Evolutionary conservation across 2,113 vertebrate genomes (phyloP).

Genomic region (Sander vitreus): DNA sequence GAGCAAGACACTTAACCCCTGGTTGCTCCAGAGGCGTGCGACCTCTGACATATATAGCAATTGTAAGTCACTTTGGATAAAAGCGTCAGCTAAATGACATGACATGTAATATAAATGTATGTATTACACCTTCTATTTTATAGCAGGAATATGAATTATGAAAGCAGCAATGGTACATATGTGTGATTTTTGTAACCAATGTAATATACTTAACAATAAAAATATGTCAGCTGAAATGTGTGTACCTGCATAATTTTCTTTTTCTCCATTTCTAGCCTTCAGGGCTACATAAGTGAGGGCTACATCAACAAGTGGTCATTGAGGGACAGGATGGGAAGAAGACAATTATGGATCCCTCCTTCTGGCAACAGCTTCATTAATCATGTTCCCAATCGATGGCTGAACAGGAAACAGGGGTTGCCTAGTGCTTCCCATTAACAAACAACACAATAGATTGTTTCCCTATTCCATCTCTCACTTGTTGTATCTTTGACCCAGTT

Average conservation of each 20-base stretch:
- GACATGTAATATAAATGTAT: no score
- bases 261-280: not conserved
- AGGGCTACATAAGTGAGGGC: not conserved
- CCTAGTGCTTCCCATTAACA: conserved; percentile 45
- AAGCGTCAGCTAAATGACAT: no score
- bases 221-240: not conserved
- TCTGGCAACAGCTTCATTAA: conserved; percentile 74
- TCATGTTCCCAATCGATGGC: conserved; percentile 65
- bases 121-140: no score
- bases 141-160: no score
- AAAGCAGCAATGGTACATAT: no score
- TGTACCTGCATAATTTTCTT: not conserved
- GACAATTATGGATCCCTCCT: conserved; percentile 59
- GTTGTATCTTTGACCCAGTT: conserved; percentile 57
- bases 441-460: conserved; percentile 63
- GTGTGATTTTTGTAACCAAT: not conserved
- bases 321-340: conserved; percentile 49
- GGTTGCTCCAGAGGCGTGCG: no score
- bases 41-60: no score
- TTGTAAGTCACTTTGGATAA: no score
- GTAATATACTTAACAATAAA: not conserved
- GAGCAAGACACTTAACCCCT: no score
- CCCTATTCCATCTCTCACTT: conserved; percentile 35
- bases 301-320: conserved; percentile 60
- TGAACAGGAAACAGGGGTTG: conserved; percentile 53